Evolutionary conservation across 2,797 vertebrate genomes (phyloP), one percentile per base, ranked within the genome.

Genomic region (Channallabes apus): DNA sequence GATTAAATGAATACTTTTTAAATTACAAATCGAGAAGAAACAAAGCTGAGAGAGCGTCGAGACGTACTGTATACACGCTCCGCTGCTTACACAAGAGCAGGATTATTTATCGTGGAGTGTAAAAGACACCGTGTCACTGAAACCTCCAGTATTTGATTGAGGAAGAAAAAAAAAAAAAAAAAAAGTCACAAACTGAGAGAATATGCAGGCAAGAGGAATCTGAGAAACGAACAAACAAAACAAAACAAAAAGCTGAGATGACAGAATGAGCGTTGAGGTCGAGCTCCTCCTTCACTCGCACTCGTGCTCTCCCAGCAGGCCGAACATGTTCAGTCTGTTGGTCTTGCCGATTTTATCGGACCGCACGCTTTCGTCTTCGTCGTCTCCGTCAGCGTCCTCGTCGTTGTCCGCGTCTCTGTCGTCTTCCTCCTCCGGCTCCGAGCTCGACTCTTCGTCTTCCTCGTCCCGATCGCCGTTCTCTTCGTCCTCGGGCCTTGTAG

Each of bases 381-480:
- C 95, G 12, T 95, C 90, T 11, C 86, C 90, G 5, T 91, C 95
- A 22, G 88, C 94, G 0, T 96, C 95, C 79, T 94, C 96, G 1
- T 96, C 95, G 58, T 96, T 96, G 41, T 96, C 97, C 0, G 96
- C 96, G 3, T 97, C 96, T 73, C 94, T 88, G 87, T 96, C 94
- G 56, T 95, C 90, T 69, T 97, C 97, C 14, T 97, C 97, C 87
- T 97, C 96, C 27, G 97, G 96, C 83, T 96, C 97, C 0, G 96
- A 96, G 91, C 95, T 97, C 29, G 96, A 97, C 87, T 96, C 96
- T 1, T 94, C 95, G 0, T 97, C 94, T 29, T 95, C 94, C 1
- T 94, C 96, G 1, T 96, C 93, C 0, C 93, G 93, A 67, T 89
- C 89, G 59, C 91, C 91, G 51, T 90, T 92, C 0, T 91, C 24